phyloP scores from a whole-genome alignment of 2,888 invertebrate genomes.

The Cephus rjabovi region DNA sequence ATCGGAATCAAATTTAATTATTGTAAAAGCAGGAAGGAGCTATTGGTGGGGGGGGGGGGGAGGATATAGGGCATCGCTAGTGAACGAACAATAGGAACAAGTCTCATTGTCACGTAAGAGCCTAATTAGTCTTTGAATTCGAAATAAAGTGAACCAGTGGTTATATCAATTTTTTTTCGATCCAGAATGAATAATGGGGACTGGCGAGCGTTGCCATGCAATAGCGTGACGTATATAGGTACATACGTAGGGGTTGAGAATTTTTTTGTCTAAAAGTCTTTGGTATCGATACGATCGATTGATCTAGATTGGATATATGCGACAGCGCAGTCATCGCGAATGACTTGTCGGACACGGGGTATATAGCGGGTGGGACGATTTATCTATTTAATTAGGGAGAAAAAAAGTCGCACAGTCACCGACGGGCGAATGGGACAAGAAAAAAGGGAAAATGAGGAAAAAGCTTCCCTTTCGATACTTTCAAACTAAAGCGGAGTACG shows the following conservation, averaged over 20 bases:
- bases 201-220: not conserved
- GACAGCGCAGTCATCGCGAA: not conserved
- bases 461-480: not conserved
- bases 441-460: not conserved
- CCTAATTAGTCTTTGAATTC: not conserved
- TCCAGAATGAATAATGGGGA: not conserved
- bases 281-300: not conserved
- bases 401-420: too few species aligned
- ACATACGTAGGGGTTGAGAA: not conserved
- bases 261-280: not conserved
- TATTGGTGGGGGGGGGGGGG: not conserved
- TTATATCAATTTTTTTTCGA: not conserved
- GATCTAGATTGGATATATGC: not conserved
- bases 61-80: not conserved
- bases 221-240: not conserved
- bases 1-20: not conserved
- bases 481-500: not conserved
- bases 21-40: not conserved
- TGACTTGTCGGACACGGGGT: not conserved
- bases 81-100: not conserved
- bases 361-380: slow-evolving; percentile 4
- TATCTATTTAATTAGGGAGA: slow-evolving; percentile 18
- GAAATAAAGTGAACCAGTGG: not conserved
- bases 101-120: not conserved
- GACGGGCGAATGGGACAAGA: too few species aligned